Percentiles rank a stretch among this genome's conserved stretches.
Evolutionary conservation across 2,113 vertebrate genomes (phyloP).

Genomic region (Petrocephalus microphthalmus): DNA sequence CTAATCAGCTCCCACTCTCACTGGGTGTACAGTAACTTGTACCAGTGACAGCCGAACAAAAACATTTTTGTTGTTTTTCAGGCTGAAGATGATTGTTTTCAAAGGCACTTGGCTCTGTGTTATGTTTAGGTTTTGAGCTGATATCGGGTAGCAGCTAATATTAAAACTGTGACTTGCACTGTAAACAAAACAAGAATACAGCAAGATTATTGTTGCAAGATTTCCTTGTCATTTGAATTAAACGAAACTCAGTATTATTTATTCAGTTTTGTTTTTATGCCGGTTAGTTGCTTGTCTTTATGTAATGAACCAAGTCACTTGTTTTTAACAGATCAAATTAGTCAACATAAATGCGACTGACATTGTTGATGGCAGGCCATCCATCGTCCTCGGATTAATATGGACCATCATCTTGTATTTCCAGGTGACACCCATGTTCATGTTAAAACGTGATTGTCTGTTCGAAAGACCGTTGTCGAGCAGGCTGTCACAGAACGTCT

Average conservation of each 20-base stretch:
- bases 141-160: neutral
- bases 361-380: constrained; percentile 80
- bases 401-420: constrained; percentile 92
- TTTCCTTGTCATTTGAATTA: neutral
- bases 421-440: constrained; percentile 60
- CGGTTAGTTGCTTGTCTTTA: neutral
- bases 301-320: neutral
- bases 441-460: neutral
- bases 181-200: neutral
- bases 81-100: neutral
- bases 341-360: constrained; percentile 79
- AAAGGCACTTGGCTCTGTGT: neutral
- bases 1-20: neutral
- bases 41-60: neutral
- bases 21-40: neutral
- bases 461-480: neutral
- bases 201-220: neutral
- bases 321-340: constrained; percentile 71
- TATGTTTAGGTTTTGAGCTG: neutral
- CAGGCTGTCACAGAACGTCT: neutral
- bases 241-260: neutral
- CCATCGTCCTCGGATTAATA: constrained; percentile 78
- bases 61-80: neutral
- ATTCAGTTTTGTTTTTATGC: neutral
- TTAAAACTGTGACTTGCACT: neutral